phyloP scores from a whole-genome alignment of 2,888 invertebrate species.

The Hololepta plana region DNA sequence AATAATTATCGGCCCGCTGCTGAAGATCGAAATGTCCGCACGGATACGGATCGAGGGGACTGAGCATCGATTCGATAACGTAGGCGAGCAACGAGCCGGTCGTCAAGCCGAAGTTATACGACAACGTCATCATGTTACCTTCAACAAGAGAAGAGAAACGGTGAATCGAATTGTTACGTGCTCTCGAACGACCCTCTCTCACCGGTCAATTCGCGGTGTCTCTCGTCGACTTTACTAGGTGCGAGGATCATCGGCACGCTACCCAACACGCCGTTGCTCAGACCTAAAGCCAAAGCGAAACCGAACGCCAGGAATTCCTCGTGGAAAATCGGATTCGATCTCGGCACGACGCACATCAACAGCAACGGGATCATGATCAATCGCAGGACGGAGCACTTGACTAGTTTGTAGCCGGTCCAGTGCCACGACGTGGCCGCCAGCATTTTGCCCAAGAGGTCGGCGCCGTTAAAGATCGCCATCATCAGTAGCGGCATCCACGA shows the following conservation, averaged over 20 bases:
- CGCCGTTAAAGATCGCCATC: constrained; percentile 76
- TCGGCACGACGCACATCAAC: constrained; percentile 64
- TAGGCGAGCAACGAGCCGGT: constrained; percentile 74
- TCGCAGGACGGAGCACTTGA: constrained; percentile 48
- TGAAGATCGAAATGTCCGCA: constrained; percentile 13
- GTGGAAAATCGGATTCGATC: constrained; percentile 53
- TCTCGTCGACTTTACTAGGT: constrained; percentile 68
- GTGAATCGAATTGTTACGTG: background rate
- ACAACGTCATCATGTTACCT: constrained; percentile 87
- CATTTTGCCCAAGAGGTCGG: constrained; percentile 70
- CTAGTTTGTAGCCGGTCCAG: constrained; percentile 64
- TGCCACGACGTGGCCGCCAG: constrained; percentile 65
- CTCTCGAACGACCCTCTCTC: background rate
- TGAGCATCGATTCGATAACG: constrained; percentile 34
- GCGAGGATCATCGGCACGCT: constrained; percentile 88
- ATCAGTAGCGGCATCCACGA: constrained; percentile 86
- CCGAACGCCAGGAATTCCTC: constrained; percentile 47
- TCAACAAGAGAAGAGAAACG: constrained; percentile 11
- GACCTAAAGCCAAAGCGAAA: constrained; percentile 51
- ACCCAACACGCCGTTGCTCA: constrained; percentile 76
- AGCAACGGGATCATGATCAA: constrained; percentile 63
- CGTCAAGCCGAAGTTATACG: constrained; percentile 75
- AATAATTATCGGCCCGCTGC: constrained; percentile 1
- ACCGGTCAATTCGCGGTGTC: constrained; percentile 77
- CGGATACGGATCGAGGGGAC: constrained; percentile 19